Evolutionary conservation across 92 coral and sea anemone genomes (phyloP), one percentile per base, ranked within the genome.

Genomic region (Epizoanthus rinbou): DNA sequence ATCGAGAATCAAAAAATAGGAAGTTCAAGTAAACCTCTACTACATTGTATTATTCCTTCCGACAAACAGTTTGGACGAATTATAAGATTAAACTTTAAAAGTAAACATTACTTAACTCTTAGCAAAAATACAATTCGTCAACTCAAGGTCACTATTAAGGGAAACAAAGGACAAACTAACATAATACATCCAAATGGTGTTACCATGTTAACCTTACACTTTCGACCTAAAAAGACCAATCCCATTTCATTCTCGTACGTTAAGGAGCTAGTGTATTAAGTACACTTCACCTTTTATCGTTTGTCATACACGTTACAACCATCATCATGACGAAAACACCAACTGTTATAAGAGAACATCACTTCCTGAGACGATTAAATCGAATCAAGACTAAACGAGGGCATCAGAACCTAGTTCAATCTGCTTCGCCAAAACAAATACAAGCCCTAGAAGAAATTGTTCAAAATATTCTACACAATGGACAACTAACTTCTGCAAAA

Each of bases 361-460:
- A 57, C 24, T 72, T 72, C 52, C 11, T 72, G 0, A 21, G 11
- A 31, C 33, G 31, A 6, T 50, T 72, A 10, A 17, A 72, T 8
- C 76, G 76, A 19, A 72, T 72, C 60, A 35, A 57, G 0, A 57
- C 21, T 17, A 72, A 16, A 25, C 45, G 59, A 50, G 59, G 59
- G 22, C 76, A 72, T 50, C 59, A 50, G 14, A 58, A 57, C 3
- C 76, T 50, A 0, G 60, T 72, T 13, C 21, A 14, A 47, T 7
- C 2, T 19, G 76, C 76, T 57, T 45, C 76, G n/a, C 59, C 76
- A 0, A 31, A 19, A 47, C 59, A 72, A 19, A 72, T 72, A 35
- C 37, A 50, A 72, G 60, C 76, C 1, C 21, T 72, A 5, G 17
- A 72, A 72, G 76, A 72, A 72, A 72, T 72, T 13, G 24, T 72